Evolutionary conservation across 2,888 invertebrate genomes (phyloP).

Genomic region (Netelia melanura): DNA sequence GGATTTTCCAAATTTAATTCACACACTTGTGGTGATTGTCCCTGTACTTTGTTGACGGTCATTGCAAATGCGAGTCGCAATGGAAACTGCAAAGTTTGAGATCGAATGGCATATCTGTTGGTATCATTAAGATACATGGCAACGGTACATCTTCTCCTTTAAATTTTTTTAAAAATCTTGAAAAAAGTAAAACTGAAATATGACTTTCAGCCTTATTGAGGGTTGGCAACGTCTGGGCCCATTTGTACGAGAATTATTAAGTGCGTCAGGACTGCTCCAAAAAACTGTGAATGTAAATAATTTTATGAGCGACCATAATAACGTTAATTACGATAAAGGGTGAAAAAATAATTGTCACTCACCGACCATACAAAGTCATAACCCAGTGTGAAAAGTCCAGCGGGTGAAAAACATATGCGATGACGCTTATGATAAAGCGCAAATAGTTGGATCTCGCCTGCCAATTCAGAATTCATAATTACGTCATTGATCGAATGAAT

Average conservation of each 20-base stretch:
- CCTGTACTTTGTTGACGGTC: too few relatives aligned
- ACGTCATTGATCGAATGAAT: neutral
- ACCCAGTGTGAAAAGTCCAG: constrained; percentile 62
- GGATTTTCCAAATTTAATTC: too few relatives aligned
- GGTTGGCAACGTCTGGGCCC: neutral
- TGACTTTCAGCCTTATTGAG: neutral
- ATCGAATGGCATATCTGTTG: too few relatives aligned
- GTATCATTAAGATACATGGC: too few relatives aligned
- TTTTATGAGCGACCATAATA: neutral
- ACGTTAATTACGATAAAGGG: neutral
- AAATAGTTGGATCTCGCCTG: constrained; percentile 58
- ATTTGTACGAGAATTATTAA: constrained; percentile 60
- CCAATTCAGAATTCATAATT: constrained; percentile 15
- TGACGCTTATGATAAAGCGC: constrained; percentile 61
- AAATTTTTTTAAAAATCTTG: too few relatives aligned
- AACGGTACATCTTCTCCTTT: too few relatives aligned
- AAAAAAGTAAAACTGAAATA: neutral
- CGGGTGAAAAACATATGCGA: constrained; percentile 60
- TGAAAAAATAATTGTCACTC: constrained; percentile 6
- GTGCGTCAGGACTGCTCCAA: constrained; percentile 47
- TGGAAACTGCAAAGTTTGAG: too few relatives aligned
- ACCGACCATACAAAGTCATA: constrained; percentile 56
- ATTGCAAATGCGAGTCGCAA: too few relatives aligned
- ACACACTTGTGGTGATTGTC: too few relatives aligned
- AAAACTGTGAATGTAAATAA: constrained; percentile 28